Evolutionary conservation across 2,797 vertebrate genomes (phyloP).

Genomic region (Echiichthys vipera): DNA sequence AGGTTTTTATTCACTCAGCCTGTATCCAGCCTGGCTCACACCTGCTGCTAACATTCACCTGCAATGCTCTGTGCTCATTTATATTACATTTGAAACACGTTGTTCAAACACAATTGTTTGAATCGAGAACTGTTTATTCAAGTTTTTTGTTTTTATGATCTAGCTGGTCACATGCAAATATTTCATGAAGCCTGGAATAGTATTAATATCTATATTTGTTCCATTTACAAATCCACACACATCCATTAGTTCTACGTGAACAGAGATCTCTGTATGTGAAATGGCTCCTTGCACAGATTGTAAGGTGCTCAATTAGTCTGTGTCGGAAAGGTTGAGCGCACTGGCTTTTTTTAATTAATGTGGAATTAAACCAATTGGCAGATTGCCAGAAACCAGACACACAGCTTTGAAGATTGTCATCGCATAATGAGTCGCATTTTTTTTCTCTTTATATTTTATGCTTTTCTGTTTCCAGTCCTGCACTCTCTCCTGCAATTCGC

Average conservation of each 20-base stretch:
- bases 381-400: slow-evolving; percentile 77
- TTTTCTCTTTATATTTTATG: slow-evolving; percentile 75
- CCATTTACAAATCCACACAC: slow-evolving; percentile 65
- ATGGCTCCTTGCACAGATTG: slow-evolving; percentile 71
- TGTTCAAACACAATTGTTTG: too few relatives aligned
- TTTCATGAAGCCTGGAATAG: slow-evolving; percentile 36
- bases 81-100: slow-evolving; percentile 25
- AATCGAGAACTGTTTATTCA: slow-evolving; percentile 26
- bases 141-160: slow-evolving; percentile 28
- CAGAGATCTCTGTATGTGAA: slow-evolving; percentile 58
- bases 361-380: slow-evolving; percentile 84
- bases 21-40: slow-evolving; percentile 30
- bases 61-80: slow-evolving; percentile 13
- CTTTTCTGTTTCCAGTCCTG: slow-evolving; percentile 82
- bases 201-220: slow-evolving; percentile 37
- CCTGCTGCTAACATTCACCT: slow-evolving; percentile 37
- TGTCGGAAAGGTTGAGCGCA: slow-evolving; percentile 74
- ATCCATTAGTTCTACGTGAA: slow-evolving; percentile 62
- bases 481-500: slow-evolving; percentile 82
- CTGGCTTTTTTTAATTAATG: slow-evolving; percentile 82
- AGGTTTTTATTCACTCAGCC: slow-evolving; percentile 21
- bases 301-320: slow-evolving; percentile 81
- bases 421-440: slow-evolving; percentile 84
- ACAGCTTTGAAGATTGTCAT: slow-evolving; percentile 85
- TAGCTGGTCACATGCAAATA: slow-evolving; percentile 43